Evolutionary conservation across 2,113 vertebrate genomes (phyloP), one percentile per base, ranked within the genome.

Genomic region (Centropristis striata): DNA sequence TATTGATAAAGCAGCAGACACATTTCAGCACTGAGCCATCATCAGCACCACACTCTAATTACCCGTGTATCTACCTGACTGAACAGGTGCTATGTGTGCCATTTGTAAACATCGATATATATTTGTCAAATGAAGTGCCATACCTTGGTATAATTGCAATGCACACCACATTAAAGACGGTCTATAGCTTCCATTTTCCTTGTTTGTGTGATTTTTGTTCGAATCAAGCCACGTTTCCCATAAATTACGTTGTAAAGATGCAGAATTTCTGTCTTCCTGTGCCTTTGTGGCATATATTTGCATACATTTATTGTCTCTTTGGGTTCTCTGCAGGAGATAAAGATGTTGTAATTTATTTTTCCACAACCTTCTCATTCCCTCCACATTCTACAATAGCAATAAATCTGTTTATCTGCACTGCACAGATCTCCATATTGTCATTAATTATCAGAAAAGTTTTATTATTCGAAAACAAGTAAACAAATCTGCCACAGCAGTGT

Each of bases 1-100:
- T 85, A 87, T 86, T 80, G 87, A 85, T 85, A 74, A 76, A 70
- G 46, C 42, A 37, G 60, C 61, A 77, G 63, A 65, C 77, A 47
- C 83, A 67, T 86, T 84, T 80, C 77, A 72, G 55, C 65, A 39
- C 66, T 69, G 51, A 53, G 71, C 36, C 64, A 4, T 74, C 79
- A 75, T 61, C 54, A 53, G 63, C 51, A 8, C 67, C 57, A 9
- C 61, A 23, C 37, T 82, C 68, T 73, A 76, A 82, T 89, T 66
- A 81, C 42, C 65, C 74, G 18, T n/a, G 39, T 68, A 28, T 78
- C 54, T 69, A 75, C 66, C 80, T 65, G 70, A 69, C 18, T 46
- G 66, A 75, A 72, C 70, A 72, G 54, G 28, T 36, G 71, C 57
- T 61, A 39, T 12, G 16, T 58, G 54, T 66, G 60, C 53, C 61